A percentile compares a stretch with the other conserved stretches of the same genome.
Evolutionary conservation across 1,140 invertebrate species (phyloP).

Genomic region (Aphelinus certus): DNA sequence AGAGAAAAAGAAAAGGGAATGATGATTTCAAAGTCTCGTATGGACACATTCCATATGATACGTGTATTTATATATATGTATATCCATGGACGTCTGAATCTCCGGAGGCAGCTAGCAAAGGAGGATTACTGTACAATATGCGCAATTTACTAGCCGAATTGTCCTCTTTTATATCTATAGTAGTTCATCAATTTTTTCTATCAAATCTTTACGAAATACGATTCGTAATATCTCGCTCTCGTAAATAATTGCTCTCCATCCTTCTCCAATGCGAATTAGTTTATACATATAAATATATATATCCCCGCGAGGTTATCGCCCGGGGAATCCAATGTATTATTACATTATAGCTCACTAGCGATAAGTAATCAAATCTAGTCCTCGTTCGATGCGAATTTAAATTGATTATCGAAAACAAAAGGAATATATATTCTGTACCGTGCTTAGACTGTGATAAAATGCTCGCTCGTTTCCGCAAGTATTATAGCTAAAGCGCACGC

Average conservation of each 20-base stretch:
- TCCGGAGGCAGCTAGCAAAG: constrained; percentile 6
- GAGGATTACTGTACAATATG: constrained; percentile 31
- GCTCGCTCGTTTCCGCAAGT: constrained; percentile 49
- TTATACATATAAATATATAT: not conserved
- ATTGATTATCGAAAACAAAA: constrained; percentile 40
- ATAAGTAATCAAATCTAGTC: constrained; percentile 67
- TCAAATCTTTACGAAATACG: constrained; percentile 22
- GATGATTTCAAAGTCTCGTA: constrained; percentile 37
- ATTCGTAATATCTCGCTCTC: constrained; percentile 21
- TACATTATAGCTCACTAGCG: constrained; percentile 58
- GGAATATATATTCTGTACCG: constrained; percentile 43
- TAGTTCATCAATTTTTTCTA: constrained; percentile 30
- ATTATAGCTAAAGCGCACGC: constrained; percentile 8
- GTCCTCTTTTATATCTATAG: not conserved
- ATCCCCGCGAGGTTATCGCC: not conserved
- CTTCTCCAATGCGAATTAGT: constrained; percentile 2
- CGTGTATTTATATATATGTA: constrained; percentile 40
- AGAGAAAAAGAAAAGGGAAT: constrained; percentile 25
- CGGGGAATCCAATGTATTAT: constrained; percentile 49
- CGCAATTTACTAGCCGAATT: constrained; percentile 34
- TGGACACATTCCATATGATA: constrained; percentile 29
- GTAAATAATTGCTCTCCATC: not conserved
- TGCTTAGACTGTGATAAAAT: constrained; percentile 63
- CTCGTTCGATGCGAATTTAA: constrained; percentile 63
- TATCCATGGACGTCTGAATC: constrained; percentile 27